Evolutionary conservation across 2,113 vertebrate genomes (phyloP), one percentile per base, ranked within the genome.

Genomic region (Danio rerio): DNA sequence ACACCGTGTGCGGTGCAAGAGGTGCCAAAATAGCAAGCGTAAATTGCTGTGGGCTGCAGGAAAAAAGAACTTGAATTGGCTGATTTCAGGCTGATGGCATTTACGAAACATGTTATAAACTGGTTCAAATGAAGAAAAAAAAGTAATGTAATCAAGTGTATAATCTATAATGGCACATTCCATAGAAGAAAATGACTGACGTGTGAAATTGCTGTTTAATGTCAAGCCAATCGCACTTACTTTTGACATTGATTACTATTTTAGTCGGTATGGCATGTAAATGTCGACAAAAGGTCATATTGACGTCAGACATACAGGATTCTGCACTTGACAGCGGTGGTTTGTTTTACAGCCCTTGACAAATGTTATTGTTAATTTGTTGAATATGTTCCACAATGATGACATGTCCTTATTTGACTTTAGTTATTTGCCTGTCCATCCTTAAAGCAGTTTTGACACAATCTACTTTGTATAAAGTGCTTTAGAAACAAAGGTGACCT

Each of bases 71-170:
- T 61, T 61, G 76, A 80, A 85, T 88, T 71, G 86, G 82, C 78
- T 84, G 18, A 31, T 88, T 90, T 85, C 65, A 86, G 69, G 56
- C 61, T 87, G 49, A 52, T 52, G 31, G 31, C 31, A 31, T 31
- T 31, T 31, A 31, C 31, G 31, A 2, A 31, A 31, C 31, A 3
- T 31, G 31, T 31, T 31, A 31, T 31, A 31, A 31, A 31, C 31
- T 31, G 88, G 87, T 83, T 81, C 79, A 84, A 91, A 81, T 80
- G 81, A 85, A 88, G n/a, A 86, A 76, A 88, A 78, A 58, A 88
- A 88, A 87, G 84, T 89, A 84, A 63, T 63, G 47, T 21, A 62
- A 50, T 63, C 81, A 87, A 87, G 83, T 86, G 86, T 87, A 89
- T 89, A 81, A 61, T 91, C 91, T 90, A 85, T 86, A 81, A 75